Evolutionary conservation across 1,140 invertebrate species (phyloP).

Genomic region (Cataglyphis hispanica): DNA sequence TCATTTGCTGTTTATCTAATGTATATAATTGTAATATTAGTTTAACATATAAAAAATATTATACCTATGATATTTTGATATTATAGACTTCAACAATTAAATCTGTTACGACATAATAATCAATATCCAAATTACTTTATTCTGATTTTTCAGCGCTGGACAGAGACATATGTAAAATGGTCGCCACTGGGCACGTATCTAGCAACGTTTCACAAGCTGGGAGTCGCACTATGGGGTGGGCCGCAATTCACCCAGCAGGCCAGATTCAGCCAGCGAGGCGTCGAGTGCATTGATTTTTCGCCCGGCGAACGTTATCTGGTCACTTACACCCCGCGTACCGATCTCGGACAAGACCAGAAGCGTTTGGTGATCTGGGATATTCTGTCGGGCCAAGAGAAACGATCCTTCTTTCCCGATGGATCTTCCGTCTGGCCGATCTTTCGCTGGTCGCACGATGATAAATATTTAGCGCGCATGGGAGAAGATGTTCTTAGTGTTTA

Average conservation of each 20-base stretch:
- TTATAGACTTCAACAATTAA: background rate
- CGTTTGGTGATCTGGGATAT: slow-evolving; percentile 98
- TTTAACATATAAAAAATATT: background rate
- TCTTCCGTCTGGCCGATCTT: slow-evolving; percentile 96
- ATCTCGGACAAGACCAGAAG: slow-evolving; percentile 89
- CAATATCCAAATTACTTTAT: background rate
- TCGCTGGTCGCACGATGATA: slow-evolving; percentile 99
- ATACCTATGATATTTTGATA: background rate
- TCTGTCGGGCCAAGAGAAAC: slow-evolving; percentile 96
- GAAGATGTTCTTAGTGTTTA: slow-evolving; percentile 96
- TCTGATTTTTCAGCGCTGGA: slow-evolving; percentile 91
- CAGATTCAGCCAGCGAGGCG: slow-evolving; percentile 95
- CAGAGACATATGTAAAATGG: slow-evolving; percentile 98
- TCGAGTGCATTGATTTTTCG: slow-evolving; percentile 98
- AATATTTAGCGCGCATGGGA: slow-evolving; percentile 97
- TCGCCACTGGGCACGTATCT: slow-evolving; percentile 98
- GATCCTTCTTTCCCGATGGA: slow-evolving; percentile 95
- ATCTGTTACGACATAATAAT: background rate
- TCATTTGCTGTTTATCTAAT: background rate
- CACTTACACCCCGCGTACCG: slow-evolving; percentile 93
- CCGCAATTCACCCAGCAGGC: slow-evolving; percentile 96
- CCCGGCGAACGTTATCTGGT: slow-evolving; percentile 99
- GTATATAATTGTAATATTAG: background rate
- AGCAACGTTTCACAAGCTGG: slow-evolving; percentile 97
- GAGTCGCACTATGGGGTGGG: slow-evolving; percentile 98